phyloP scores from a whole-genome alignment of 2,888 invertebrate genomes.

The Tetragnatha montana region DNA sequence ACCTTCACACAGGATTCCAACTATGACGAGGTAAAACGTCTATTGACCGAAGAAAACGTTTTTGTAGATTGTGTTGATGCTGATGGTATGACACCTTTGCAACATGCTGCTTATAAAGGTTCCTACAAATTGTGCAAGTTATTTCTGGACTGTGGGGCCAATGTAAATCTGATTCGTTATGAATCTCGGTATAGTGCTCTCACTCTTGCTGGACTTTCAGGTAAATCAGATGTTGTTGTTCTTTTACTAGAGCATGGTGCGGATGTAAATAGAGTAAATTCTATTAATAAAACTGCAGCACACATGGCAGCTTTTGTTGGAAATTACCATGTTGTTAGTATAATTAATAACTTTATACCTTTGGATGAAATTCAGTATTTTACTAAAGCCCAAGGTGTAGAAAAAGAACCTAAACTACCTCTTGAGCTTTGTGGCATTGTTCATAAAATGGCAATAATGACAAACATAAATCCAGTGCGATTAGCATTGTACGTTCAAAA shows the following conservation, averaged over 20 bases:
- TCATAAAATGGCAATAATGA: slow-evolving; percentile 89
- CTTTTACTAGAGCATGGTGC: slow-evolving; percentile 91
- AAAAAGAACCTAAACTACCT: slow-evolving; percentile 86
- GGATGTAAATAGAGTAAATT: slow-evolving; percentile 86
- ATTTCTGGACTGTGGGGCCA: slow-evolving; percentile 92
- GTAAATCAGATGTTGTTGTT: slow-evolving; percentile 89
- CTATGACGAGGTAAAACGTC: slow-evolving; percentile 71
- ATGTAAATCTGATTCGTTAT: slow-evolving; percentile 93
- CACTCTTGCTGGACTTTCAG: slow-evolving; percentile 97
- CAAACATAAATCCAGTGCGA: slow-evolving; percentile 88
- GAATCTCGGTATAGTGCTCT: slow-evolving; percentile 89
- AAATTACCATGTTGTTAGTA: slow-evolving; percentile 89
- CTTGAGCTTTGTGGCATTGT: slow-evolving; percentile 84
- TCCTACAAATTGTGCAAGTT: slow-evolving; percentile 91
- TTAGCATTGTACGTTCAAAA: slow-evolving; percentile 87
- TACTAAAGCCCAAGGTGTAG: slow-evolving; percentile 84
- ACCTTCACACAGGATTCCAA: slow-evolving; percentile 69
- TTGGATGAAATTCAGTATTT: slow-evolving; percentile 89
- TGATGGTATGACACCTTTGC: slow-evolving; percentile 90
- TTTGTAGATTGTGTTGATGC: slow-evolving; percentile 85
- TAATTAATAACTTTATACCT: slow-evolving; percentile 95
- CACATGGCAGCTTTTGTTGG: slow-evolving; percentile 99
- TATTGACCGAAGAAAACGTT: slow-evolving; percentile 79
- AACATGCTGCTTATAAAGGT: slow-evolving; percentile 96
- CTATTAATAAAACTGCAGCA: slow-evolving; percentile 92